Conservation (phyloP, 2,888 invertebrate genomes). For the Epinotia brunnichana region DNA sequence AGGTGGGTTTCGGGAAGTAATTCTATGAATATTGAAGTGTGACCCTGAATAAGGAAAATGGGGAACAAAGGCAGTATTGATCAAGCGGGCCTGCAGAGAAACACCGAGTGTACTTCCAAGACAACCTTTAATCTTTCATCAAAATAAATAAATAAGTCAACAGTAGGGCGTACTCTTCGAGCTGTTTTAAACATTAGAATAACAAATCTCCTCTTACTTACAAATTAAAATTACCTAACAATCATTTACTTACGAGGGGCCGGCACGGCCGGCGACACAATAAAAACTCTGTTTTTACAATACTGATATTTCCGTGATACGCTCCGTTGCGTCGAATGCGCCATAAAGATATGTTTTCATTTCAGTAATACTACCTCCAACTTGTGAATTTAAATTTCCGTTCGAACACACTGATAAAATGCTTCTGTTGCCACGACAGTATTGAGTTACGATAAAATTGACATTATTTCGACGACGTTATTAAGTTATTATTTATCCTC, state of each 20-base stretch:
- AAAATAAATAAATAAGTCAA: conserved; percentile 78
- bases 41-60: neutral
- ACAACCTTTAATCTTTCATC: conserved; percentile 80
- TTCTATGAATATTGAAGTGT: conserved; percentile 3
- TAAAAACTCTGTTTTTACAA: conserved; percentile 40
- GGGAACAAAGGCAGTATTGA: conserved; percentile 8
- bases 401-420: conserved; percentile 28
- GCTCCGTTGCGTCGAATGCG: conserved; percentile 17
- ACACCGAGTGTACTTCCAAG: conserved; percentile 67
- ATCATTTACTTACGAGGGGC: conserved; percentile 64
- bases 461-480: conserved; percentile 7
- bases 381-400: conserved; percentile 21
- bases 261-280: conserved; percentile 57
- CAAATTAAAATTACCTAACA: conserved; percentile 63
- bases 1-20: neutral
- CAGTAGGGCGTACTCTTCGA: conserved; percentile 82
- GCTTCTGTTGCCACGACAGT: conserved; percentile 12
- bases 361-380: conserved; percentile 29
- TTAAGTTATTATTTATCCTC: conserved; percentile 8
- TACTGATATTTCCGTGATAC: conserved; percentile 36
- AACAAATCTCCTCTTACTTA: conserved; percentile 75
- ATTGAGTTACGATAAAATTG: conserved; percentile 17
- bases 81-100: conserved; percentile 51
- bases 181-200: conserved; percentile 75
- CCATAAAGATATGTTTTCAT: conserved; percentile 35